Evolutionary conservation across 2,888 invertebrate species (phyloP), one percentile per base, ranked within the genome.

Genomic region (Catocala sponsa): DNA sequence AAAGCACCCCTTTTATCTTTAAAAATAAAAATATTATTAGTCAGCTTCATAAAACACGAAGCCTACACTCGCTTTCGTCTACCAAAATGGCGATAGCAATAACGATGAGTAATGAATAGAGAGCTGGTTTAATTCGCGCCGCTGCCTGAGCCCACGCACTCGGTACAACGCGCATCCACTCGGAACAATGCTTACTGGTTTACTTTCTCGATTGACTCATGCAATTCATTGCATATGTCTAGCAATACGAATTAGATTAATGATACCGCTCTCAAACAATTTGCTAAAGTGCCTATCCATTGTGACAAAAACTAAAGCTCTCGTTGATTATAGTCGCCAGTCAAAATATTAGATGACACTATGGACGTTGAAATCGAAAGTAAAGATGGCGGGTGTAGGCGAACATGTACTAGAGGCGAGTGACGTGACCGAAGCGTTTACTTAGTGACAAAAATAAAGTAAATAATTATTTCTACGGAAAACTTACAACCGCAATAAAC

Each of bases 51-150:
- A 68, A 56, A 68, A 72, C 68, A 59, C 38, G 63, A 83, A 88
- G 83, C 91, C 92, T 91, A 92, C 92, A 90, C 90, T 89, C 88
- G 87, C 90, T 93, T 93, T 93, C 92, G 91, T 91, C 88, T 89
- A 89, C 91, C 81, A 85, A 93, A 90, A 91, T 87, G 92, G 92
- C 78, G 83, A 91, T 91, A 90, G 93, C 90, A 94, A 93, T 91
- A 92, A 90, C 88, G 88, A 94, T 93, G 94, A 93, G 92, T 94
- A 94, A 94, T 94, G 93, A 90, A 94, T 94, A 94, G 94, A 94
- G 94, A 94, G 94, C 91, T 91, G 92, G 84, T 92, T 91, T 91
- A 92, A 90, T 92, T 92, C 88, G 89, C 93, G 88, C 89, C 86
- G 91, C 87, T 88, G 89, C 87, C 88, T 87, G 89, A 83, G 87